Evolutionary conservation across 2,113 vertebrate species (phyloP), one percentile per base, ranked within the genome.

Genomic region (Pitta sordida): DNA sequence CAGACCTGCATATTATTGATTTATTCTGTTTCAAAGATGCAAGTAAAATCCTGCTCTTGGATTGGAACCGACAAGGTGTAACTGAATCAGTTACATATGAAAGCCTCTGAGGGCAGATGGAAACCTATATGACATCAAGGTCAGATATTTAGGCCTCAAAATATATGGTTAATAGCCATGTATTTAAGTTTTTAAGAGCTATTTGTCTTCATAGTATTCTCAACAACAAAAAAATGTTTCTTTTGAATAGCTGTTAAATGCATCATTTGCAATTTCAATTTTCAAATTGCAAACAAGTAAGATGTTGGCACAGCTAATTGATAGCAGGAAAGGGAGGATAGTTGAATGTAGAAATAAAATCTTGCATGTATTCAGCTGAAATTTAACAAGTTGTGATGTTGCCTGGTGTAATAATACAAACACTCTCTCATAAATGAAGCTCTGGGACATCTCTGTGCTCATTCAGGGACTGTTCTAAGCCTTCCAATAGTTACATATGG

Each of bases 401-500:
- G 16, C 44, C 58, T 30, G 19, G 32, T 32, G 9, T 39, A 15
- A 8, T 14, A 18, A 39, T 29, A 53, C 11, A 69, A 17, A 87
- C 13, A 21, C 2, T 1, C 10, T 43, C 4, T 65, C 15, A 2
- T 12, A 39, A 64, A 59, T 13, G 43, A 55, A 68, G 21, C 29
- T 34, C 30, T 52, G 56, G 37, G 22, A 10, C 36, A 41, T 27
- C 34, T 19, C 58, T 41, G 49, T 62, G 24, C 13, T 69, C 24
- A 11, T 2, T 8, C 0, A 17, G 49, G 59, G 43, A 27, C 74
- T 70, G 22, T 5, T 34, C 27, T 13, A 20, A 43, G 20, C 26
- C 20, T 51, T 20, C 34, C 5, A 15, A 4, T 14, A 13, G 2
- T 20, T 30, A 7, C 1, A 3, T 20, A 2, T 7, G 7, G 29